Evolutionary conservation across 2,113 vertebrate genomes (phyloP).

Genomic region (Pterocles burchelli): DNA sequence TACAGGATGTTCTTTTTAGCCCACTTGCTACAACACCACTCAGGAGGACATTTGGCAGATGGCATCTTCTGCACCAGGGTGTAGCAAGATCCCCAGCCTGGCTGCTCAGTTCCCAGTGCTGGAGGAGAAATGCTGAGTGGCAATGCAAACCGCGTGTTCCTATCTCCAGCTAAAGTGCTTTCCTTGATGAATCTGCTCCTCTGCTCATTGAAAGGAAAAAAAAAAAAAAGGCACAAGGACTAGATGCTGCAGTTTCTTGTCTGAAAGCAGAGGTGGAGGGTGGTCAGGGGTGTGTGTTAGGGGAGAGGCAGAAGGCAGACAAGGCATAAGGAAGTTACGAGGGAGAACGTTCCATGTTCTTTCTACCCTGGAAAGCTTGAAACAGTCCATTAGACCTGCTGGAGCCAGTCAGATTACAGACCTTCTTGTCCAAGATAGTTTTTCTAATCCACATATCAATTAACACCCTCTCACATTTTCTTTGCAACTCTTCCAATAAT

Average conservation of each 20-base stretch:
- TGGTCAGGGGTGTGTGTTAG: not conserved
- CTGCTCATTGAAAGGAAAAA: rapidly evolving
- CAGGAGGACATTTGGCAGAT: slow-evolving; percentile 15
- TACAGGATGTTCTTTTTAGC: slow-evolving; percentile 39
- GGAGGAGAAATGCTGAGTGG: not conserved
- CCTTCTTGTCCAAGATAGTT: not conserved
- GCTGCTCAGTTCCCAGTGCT: slow-evolving; percentile 6
- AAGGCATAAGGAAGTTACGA: not conserved
- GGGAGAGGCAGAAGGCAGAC: not conserved
- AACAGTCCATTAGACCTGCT: not conserved
- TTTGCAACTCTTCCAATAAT: not conserved
- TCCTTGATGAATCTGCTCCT: not conserved
- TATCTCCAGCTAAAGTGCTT: not conserved
- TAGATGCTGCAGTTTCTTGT: not conserved
- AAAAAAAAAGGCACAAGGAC: not conserved
- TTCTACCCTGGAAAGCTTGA: not conserved
- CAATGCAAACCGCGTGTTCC: not conserved
- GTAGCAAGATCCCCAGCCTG: not conserved
- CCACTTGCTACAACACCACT: not conserved
- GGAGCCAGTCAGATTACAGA: not conserved
- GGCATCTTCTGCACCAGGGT: not conserved
- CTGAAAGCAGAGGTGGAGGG: not conserved
- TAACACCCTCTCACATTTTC: not conserved
- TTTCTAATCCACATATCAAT: not conserved
- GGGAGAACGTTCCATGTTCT: not conserved